Percentiles rank a stretch among this genome's conserved stretches.
phyloP scores from a whole-genome alignment of 2,797 vertebrate species.

The Falco concolor region DNA sequence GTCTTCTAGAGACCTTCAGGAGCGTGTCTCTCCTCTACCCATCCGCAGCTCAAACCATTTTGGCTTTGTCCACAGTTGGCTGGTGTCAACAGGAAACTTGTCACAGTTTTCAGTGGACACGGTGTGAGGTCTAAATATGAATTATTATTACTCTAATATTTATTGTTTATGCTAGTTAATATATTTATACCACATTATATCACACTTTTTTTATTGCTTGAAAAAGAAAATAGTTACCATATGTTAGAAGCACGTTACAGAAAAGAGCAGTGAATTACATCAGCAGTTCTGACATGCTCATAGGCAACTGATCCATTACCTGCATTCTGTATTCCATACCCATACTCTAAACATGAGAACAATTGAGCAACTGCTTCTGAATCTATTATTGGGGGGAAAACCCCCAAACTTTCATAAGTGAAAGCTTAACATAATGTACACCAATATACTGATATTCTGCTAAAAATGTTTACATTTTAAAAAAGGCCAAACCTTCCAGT shows the following conservation, averaged over 20 bases:
- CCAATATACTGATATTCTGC: not conserved
- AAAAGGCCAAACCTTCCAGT: not conserved
- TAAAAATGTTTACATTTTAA: not conserved
- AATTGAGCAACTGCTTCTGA: not conserved
- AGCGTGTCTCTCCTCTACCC: not conserved
- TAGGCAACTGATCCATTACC: not conserved
- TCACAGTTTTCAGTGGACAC: not conserved
- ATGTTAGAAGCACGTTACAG: not conserved
- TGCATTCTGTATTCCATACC: not conserved
- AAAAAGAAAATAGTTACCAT: not conserved
- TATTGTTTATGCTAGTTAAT: not conserved
- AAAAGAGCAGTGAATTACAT: not conserved
- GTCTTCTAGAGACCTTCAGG: not conserved
- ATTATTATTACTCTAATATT: not conserved
- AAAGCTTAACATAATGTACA: not conserved
- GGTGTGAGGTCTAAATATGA: not conserved
- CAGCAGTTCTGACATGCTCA: not conserved
- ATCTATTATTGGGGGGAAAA: not conserved
- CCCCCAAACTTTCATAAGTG: not conserved
- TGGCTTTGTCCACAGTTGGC: not conserved
- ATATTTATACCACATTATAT: not conserved
- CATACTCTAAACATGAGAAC: not conserved
- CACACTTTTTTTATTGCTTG: not conserved
- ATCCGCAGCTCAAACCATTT: not conserved
- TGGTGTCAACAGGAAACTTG: not conserved